Percentiles rank a stretch among this genome's conserved stretches.
phyloP scores from a whole-genome alignment of 2,888 invertebrate genomes.

The Lepetodrilus schrolli region DNA sequence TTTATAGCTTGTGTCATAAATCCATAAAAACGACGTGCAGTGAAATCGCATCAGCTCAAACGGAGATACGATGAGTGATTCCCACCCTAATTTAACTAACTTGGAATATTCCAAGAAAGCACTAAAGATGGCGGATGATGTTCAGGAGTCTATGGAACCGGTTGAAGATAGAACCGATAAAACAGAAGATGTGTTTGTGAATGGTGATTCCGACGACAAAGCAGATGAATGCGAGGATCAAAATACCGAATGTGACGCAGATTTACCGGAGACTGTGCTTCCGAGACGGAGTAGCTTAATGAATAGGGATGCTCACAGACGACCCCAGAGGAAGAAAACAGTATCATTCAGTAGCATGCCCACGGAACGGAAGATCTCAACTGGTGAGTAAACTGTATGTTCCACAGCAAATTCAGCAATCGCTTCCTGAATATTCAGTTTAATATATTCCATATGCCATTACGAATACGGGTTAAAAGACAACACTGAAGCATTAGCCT shows the following conservation, averaged over 20 bases:
- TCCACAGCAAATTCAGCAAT: background rate
- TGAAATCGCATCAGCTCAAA: no score
- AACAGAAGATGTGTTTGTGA: constrained; percentile 62
- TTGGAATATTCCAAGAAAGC: constrained; percentile 41
- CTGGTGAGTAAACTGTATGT: constrained; percentile 74
- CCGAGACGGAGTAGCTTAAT: constrained; percentile 74
- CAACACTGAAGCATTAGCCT: no score
- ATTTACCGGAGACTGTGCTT: constrained; percentile 52
- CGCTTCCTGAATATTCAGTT: no score
- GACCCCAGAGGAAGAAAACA: constrained; percentile 74
- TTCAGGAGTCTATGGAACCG: constrained; percentile 49
- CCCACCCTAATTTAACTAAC: constrained; percentile 10
- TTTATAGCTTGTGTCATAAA: no score
- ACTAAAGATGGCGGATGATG: constrained; percentile 64
- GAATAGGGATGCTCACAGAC: constrained; percentile 69
- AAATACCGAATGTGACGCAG: constrained; percentile 42
- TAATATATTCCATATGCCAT: no score
- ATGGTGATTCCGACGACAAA: constrained; percentile 59
- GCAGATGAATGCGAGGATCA: constrained; percentile 39
- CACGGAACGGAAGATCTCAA: constrained; percentile 77
- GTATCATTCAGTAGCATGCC: constrained; percentile 76
- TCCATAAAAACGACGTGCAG: no score
- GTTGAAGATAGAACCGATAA: constrained; percentile 50
- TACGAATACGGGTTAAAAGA: no score
- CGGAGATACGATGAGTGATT: no score